A percentile compares a stretch with the other conserved stretches of the same genome.
Evolutionary conservation across 1,140 invertebrate species (phyloP).

Genomic region (Artemia franciscana): DNA sequence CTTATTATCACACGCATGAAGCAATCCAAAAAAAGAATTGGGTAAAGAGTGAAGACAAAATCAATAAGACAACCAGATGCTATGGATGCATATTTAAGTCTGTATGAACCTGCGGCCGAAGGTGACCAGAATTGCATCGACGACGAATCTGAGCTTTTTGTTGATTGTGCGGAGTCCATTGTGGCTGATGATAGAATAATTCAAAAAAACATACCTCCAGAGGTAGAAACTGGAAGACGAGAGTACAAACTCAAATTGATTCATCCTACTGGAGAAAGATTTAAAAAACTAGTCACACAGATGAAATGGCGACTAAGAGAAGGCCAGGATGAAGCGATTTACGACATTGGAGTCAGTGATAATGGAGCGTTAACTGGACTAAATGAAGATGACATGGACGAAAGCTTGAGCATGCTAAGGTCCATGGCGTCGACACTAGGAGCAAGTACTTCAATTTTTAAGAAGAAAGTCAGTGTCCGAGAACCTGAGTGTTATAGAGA

Average conservation of each 20-base stretch:
- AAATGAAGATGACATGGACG: conserved; percentile 46
- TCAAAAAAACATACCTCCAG: conserved; percentile 58
- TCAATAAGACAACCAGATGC: too few relatives aligned
- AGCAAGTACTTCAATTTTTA: conserved; percentile 5
- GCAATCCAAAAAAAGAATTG: too few relatives aligned
- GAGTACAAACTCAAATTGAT: conserved; percentile 80
- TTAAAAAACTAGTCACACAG: conserved; percentile 65
- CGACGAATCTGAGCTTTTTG: conserved; percentile 2
- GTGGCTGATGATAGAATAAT: too few relatives aligned
- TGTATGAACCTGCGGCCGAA: conserved; percentile 14
- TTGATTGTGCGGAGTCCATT: conserved; percentile 11
- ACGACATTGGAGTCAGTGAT: conserved; percentile 88
- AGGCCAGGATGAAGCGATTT: conserved; percentile 79
- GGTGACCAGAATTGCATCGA: conserved; percentile 12
- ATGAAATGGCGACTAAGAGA: conserved; percentile 70
- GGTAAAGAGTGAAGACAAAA: too few relatives aligned
- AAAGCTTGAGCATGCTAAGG: conserved; percentile 52
- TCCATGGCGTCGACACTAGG: conserved; percentile 17
- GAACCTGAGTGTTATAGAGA: conserved; percentile 48
- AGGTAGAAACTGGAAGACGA: conserved; percentile 69
- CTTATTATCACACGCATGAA: too few relatives aligned
- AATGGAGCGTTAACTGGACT: conserved; percentile 64
- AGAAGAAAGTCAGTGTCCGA: conserved; percentile 1
- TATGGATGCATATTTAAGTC: conserved; percentile 15
- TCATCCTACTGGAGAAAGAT: conserved; percentile 52